A percentile compares a stretch with the other conserved stretches of the same genome.
phyloP scores from a whole-genome alignment of 2,797 vertebrate genomes.

The Schizopygopsis malacanthus region DNA sequence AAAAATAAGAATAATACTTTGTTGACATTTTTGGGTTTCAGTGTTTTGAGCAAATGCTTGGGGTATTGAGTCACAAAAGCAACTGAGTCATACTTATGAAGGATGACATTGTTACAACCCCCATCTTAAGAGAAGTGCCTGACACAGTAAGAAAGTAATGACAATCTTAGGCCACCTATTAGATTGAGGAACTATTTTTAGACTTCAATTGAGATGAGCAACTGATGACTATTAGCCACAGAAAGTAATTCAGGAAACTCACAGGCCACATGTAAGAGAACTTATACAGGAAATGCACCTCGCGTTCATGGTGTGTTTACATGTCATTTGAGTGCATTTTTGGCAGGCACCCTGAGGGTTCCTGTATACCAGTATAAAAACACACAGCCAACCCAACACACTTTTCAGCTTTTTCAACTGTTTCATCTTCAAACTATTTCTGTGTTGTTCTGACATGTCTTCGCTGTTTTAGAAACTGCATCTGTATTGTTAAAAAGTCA shows the following conservation, averaged over 20 bases:
- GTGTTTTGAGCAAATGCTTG: not conserved
- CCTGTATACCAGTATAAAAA: not conserved
- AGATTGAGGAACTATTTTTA: not conserved
- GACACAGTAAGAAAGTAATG: not conserved
- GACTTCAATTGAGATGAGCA: not conserved
- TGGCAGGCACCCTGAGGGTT: accelerated
- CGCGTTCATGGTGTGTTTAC: not conserved
- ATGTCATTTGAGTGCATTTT: not conserved
- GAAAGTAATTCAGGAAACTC: not conserved
- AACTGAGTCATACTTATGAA: conserved; percentile 12
- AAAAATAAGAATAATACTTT: not conserved
- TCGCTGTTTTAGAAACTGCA: not conserved
- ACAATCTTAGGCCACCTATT: not conserved
- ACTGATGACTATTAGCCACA: not conserved
- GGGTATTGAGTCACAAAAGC: not conserved
- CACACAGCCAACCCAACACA: not conserved
- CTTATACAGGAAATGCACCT: not conserved
- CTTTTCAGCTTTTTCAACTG: not conserved
- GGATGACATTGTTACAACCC: not conserved
- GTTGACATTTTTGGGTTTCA: conserved; percentile 3
- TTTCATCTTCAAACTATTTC: not conserved
- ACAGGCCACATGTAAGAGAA: not conserved
- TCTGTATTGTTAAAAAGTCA: not conserved
- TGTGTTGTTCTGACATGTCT: conserved; percentile 1
- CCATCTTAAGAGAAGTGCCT: not conserved